These are phyloP conservation scores for Pristionchus arcanus DNA, from an alignment of 2,888 invertebrate genomes.

Conservation along the genomic window DNA sequence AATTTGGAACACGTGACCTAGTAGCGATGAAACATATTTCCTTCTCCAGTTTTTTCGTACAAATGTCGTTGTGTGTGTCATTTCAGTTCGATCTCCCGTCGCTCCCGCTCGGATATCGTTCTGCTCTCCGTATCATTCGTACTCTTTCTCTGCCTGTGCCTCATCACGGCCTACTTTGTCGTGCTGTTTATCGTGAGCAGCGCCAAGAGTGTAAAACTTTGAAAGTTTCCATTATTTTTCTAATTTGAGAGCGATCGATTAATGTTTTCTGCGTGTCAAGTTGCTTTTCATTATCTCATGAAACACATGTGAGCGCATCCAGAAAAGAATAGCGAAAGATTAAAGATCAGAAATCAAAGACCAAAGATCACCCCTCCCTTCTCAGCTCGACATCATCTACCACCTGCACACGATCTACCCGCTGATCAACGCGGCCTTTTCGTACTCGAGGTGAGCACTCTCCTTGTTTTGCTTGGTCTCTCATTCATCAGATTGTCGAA, in stretches of 20 bases:
- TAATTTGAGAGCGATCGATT: background rate
- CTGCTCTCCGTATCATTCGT: constrained; percentile 34
- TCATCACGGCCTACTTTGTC: constrained; percentile 47
- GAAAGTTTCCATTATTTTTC: background rate
- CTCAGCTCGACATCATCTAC: constrained; percentile 26
- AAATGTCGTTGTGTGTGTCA: too few relatives aligned
- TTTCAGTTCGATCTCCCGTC: background rate
- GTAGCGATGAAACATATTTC: background rate
- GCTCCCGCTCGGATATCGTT: background rate
- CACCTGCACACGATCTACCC: constrained; percentile 31
- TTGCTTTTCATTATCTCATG: background rate
- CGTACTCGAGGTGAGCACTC: background rate
- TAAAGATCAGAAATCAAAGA: background rate
- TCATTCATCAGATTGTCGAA: too few relatives aligned
- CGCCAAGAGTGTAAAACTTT: background rate
- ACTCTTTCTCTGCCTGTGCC: constrained; percentile 49
- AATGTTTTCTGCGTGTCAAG: background rate
- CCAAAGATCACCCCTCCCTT: background rate
- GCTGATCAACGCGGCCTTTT: constrained; percentile 33
- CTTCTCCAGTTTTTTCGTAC: too few relatives aligned
- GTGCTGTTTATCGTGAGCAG: background rate
- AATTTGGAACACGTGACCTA: too few relatives aligned
- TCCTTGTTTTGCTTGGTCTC: background rate
- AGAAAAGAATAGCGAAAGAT: too few relatives aligned
- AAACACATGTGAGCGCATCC: background rate